These are phyloP conservation scores for Drosophila yooni DNA, from an alignment of 2,888 invertebrate species.

Conservation along the genomic window DNA sequence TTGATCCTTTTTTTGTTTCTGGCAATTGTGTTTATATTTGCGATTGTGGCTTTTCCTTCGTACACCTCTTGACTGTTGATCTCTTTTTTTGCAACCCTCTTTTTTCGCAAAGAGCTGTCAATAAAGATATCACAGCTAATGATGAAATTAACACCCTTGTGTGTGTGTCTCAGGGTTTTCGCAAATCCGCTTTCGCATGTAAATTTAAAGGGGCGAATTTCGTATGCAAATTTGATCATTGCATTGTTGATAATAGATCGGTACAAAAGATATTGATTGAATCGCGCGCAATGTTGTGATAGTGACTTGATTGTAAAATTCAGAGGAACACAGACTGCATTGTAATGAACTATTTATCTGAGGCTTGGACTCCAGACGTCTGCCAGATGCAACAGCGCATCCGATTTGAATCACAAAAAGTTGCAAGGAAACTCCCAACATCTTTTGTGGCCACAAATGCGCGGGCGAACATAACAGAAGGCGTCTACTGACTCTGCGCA, in stretches of 20 bases:
- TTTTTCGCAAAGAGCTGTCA: constrained; percentile 43
- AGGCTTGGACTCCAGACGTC: constrained; percentile 26
- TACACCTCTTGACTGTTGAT: constrained; percentile 63
- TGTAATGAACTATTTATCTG: constrained; percentile 17
- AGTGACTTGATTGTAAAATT: constrained; percentile 46
- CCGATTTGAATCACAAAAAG: constrained; percentile 48
- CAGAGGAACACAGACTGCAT: constrained; percentile 9
- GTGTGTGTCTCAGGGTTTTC: constrained; percentile 14
- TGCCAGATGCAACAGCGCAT: constrained; percentile 37
- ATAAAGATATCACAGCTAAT: constrained; percentile 64
- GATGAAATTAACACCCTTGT: constrained; percentile 71
- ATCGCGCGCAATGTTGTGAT: constrained; percentile 48
- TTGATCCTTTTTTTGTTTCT: constrained; percentile 14
- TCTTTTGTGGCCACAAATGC: constrained; percentile 64
- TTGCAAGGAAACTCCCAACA: constrained; percentile 36
- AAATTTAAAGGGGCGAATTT: constrained; percentile 26
- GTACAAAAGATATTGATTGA: constrained; percentile 1
- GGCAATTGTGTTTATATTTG: constrained; percentile 63
- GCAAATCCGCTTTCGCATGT: constrained; percentile 48
- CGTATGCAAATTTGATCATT: constrained; percentile 45
- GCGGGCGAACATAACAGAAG: constrained; percentile 51
- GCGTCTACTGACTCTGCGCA: constrained; percentile 37
- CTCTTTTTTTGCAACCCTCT: constrained; percentile 32
- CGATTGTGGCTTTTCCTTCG: constrained; percentile 63
- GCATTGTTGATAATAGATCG: neutral